Base-by-base conservation (phyloP, 2,888 invertebrate species). In the Drosophila vallismaia region DNA sequence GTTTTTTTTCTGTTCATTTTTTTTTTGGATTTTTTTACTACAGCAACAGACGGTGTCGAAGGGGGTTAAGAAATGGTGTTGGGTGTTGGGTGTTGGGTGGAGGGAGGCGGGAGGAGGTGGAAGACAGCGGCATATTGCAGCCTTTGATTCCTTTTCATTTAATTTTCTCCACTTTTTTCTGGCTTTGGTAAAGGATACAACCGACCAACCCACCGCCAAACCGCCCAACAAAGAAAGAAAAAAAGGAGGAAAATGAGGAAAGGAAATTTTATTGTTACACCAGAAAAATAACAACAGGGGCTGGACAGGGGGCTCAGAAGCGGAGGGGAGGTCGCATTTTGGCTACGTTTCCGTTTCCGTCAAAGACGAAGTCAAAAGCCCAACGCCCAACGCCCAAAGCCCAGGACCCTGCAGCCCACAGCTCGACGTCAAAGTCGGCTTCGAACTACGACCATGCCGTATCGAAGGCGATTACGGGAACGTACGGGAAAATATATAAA, bases 311-410 rank as follows among this genome's bases (percentile, higher is more conserved):
- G 1, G 28, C 5, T 19, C 19, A 19, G 19, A 2, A 12, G n/a
- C 1, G 56, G 8, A 5, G 14, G 26, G 77, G 76, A 79, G 79
- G 83, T 85, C 86, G 86, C 82, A 79, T 82, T 85, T 82, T 77
- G 79, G 79, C 82, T 85, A 81, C 79, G 85, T 85, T 82, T 82
- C 82, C 82, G 82, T 82, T 82, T 82, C 82, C 86, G 82, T 79
- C 85, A 64, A 82, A 73, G 68, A 74, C 57, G 42, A 48, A 60
- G 73, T 58, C 60, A 48, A 57, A 54, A 59, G 62, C 49, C 57
- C 55, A 36, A 54, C 19, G 5, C 26, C n/a, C n/a, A n/a, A n/a
- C n/a, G 19, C 19, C 19, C 19, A 19, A 2, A 19, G 19, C 19
- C 19, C 19, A 19, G 19, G 19, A 19, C 19, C 19, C 19, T 19